Evolutionary conservation across 2,888 invertebrate genomes (phyloP), one percentile per base, ranked within the genome.

Genomic region (Thecophora atra): DNA sequence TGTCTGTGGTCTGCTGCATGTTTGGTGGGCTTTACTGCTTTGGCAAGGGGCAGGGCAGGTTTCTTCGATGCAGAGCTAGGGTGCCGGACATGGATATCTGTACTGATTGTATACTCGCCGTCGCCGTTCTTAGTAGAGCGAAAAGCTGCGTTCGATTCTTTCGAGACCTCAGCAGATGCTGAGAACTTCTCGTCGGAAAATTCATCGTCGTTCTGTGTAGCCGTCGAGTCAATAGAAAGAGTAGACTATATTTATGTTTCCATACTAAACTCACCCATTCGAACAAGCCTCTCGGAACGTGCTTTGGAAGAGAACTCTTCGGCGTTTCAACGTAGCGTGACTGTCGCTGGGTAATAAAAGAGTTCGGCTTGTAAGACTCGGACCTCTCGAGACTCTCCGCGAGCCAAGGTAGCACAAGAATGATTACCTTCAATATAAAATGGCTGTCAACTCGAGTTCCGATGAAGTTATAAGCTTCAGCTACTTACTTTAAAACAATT

Each of bases 31-130:
- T 82, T 83, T 7, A 76, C 72, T n/a, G 75, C 74, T 28, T 77
- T 73, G n/a, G 24, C 17, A 51, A 63, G 21, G 1, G 60, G 54
- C 13, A 79, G 24, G 4, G 74, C 71, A 7, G 73, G 24, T 60
- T 84, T 84, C 58, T 83, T 83, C 19, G 84, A 81, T 26, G 78
- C 76, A 3, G 80, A 78, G 15, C 83, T 79, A 15, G 85, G 84
- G 78, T 84, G 84, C 44, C 82, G 84, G 0, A 84, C 84, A 1
- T 83, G 79, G 52, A 85, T 84, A 62, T 85, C 84, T 0, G 84
- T 84, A 62, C 85, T 84, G 58, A 84, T 85, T 1, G 84, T 81
- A 44, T 81, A 85, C 68, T 85, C 83, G 17, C 79, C 80, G 47
- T 83, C 84, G 51, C 84, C 85, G 71, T 81, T 79, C 19, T 79